Conservation (phyloP, 2,113 vertebrate genomes). For the Dolichotis patagonum region DNA sequence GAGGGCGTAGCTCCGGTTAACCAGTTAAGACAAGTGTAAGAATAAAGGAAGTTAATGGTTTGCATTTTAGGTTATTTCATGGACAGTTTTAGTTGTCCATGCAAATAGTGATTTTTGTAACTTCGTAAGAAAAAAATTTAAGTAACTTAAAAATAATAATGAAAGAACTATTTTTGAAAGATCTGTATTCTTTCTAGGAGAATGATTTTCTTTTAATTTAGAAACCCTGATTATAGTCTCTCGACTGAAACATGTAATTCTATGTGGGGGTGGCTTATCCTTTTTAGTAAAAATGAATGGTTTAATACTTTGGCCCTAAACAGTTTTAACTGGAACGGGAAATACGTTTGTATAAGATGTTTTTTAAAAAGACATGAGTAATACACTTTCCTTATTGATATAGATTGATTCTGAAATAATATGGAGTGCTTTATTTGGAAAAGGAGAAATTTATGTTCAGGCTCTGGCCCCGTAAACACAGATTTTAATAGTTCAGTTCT, state of each 20-base stretch:
- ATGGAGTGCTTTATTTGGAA: not conserved
- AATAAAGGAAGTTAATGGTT: not conserved
- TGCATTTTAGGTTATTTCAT: not conserved
- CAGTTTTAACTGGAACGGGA: slow-evolving; percentile 16
- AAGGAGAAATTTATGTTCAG: not conserved
- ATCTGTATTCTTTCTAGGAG: not conserved
- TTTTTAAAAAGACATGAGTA: not conserved
- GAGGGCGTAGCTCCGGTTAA: slow-evolving; percentile 11
- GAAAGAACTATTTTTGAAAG: slow-evolving; percentile 49
- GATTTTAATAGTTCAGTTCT: not conserved
- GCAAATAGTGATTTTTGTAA: slow-evolving; percentile 25
- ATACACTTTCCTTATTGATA: not conserved
- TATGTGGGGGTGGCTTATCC: slow-evolving; percentile 18
- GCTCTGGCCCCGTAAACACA: not conserved
- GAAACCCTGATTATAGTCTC: slow-evolving; percentile 56
- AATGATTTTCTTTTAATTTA: slow-evolving; percentile 58
- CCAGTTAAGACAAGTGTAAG: slow-evolving; percentile 5
- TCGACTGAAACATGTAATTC: not conserved
- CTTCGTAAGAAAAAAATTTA: slow-evolving; percentile 15
- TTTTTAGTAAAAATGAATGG: slow-evolving; percentile 50
- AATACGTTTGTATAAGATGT: not conserved
- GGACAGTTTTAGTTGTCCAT: slow-evolving; percentile 1
- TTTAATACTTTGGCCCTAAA: not conserved
- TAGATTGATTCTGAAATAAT: not conserved
- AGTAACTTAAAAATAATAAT: slow-evolving; percentile 55